A percentile compares a stretch with the other conserved stretches of the same genome.
These are phyloP conservation scores for Bradypodion ventrale DNA, from an alignment of 2,797 vertebrate genomes.

Conservation along the genomic window DNA sequence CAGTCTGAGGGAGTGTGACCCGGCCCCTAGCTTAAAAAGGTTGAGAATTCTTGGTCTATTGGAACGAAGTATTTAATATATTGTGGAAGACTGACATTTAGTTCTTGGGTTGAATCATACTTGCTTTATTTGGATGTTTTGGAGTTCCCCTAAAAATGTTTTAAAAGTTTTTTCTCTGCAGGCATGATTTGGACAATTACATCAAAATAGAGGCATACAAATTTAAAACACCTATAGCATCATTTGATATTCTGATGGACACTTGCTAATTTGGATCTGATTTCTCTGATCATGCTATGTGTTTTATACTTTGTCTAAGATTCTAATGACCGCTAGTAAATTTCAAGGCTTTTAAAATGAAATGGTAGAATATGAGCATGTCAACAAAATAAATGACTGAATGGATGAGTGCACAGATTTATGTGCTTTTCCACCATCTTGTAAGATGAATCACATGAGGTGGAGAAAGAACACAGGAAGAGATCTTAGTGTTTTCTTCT, in stretches of 20 bases:
- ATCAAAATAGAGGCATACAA: too few species aligned
- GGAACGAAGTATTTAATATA: too few species aligned
- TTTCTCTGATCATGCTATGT: neutral
- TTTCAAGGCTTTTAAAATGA: neutral
- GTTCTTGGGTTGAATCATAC: too few species aligned
- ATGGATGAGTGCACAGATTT: too few species aligned
- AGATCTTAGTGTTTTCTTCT: conserved; percentile 44
- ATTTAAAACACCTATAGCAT: neutral
- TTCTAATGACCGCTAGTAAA: neutral
- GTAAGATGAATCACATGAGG: neutral
- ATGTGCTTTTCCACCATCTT: neutral
- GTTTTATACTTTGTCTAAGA: neutral
- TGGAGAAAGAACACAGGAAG: neutral
- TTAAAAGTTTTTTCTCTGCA: too few species aligned
- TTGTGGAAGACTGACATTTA: too few species aligned
- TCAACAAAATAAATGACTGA: neutral
- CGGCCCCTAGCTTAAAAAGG: too few species aligned
- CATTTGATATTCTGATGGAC: neutral
- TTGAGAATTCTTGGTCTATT: too few species aligned
- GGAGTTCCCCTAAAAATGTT: too few species aligned
- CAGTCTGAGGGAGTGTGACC: too few species aligned
- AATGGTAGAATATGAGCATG: neutral
- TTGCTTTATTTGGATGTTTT: too few species aligned
- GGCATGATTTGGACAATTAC: too few species aligned
- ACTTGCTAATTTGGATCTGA: neutral